Evolutionary conservation across 2,113 vertebrate genomes (phyloP), one percentile per base, ranked within the genome.

Genomic region (Proteles cristata): DNA sequence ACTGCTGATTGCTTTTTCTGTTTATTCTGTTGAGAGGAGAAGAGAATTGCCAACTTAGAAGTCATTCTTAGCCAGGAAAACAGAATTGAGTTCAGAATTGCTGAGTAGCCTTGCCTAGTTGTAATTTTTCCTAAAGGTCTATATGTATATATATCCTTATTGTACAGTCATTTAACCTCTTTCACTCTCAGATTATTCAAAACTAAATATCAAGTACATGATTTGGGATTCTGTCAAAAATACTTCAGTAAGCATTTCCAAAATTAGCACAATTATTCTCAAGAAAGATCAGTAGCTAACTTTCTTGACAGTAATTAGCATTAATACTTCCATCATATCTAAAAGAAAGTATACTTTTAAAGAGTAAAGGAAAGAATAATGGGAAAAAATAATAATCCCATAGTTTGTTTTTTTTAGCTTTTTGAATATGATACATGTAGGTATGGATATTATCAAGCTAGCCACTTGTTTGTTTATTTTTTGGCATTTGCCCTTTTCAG

Each of bases 231-330:
- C 31, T 81, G 50, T 68, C 50, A 68, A 63, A 86, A 92, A 55
- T 25, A 50, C 55, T 31, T 77, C 66, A 26, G 26, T 7, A 83
- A 80, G 11, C 55, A 88, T 63, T 71, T 95, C 33, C 73, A 74
- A 55, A 77, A 71, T 89, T 84, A 92, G 17, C 28, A 79, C 28
- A 69, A 76, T 91, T 94, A 77, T 77, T 79, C n/a, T 94, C 43
- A 88, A 71, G 21, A 92, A 69, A 35, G 4, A 53, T 31, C 11
- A 12, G 2, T 83, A 68, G 39, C 77, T 63, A 77, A 61, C 25
- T 53, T 74, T 50, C 68, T 61, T 79, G 48, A 69, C 9, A 77
- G 15, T 88, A 65, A 84, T 92, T 88, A 83, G 7, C 21, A 14
- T 5, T 23, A 76, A 35, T 25, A 5, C 7, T 79, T 79, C 71